Evolutionary conservation across 1,140 invertebrate species (phyloP).

Genomic region (Parasteatoda tepidariorum): DNA sequence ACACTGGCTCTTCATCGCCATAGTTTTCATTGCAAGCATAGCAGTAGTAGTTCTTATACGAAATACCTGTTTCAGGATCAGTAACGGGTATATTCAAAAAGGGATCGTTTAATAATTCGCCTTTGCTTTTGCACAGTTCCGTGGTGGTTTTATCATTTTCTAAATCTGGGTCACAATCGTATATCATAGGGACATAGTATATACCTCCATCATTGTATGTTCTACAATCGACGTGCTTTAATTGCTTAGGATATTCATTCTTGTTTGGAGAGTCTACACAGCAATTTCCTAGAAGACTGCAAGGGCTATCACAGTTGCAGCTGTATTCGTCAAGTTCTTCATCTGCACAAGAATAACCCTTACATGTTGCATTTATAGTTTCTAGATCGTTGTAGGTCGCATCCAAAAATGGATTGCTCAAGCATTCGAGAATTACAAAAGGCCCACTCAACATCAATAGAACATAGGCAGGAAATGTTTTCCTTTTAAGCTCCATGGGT

Average conservation of each 20-base stretch:
- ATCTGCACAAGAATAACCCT: background rate
- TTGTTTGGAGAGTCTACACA: background rate
- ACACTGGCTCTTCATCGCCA: background rate
- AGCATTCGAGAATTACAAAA: too few species aligned
- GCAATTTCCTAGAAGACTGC: background rate
- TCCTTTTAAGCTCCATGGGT: too few species aligned
- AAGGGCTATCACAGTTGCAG: slow-evolving; percentile 2
- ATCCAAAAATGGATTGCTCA: too few species aligned
- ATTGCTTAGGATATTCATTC: too few species aligned
- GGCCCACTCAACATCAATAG: too few species aligned
- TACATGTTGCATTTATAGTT: background rate
- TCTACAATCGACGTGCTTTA: background rate
- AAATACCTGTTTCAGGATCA: slow-evolving; percentile 67
- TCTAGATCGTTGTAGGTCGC: background rate
- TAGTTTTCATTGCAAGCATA: slow-evolving; percentile 72
- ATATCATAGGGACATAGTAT: background rate
- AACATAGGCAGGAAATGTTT: too few species aligned
- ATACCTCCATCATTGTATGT: background rate
- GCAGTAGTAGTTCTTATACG: slow-evolving; percentile 73
- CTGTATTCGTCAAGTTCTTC: background rate
- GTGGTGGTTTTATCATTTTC: background rate
- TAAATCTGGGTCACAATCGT: background rate
- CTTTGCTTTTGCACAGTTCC: background rate
- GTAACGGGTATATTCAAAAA: slow-evolving; percentile 68
- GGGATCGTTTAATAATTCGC: background rate